These are phyloP conservation scores for Magallana angulata DNA, from an alignment of 1,140 invertebrate species.

Conservation along the genomic window DNA sequence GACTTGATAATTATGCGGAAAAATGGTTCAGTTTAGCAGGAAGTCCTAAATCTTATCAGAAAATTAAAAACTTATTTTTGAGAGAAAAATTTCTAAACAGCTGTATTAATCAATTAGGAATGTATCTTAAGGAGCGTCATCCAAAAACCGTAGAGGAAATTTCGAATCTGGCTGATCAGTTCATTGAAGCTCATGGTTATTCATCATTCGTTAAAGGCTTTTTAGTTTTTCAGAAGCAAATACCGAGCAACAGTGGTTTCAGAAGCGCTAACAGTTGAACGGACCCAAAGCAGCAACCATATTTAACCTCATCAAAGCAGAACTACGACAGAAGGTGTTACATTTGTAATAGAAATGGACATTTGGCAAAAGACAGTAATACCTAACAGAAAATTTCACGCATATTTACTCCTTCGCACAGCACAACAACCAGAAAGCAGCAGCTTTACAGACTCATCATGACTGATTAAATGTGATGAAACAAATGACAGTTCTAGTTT, in stretches of 20 bases:
- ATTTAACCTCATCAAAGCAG: background rate
- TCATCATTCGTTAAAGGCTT: background rate
- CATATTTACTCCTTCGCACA: background rate
- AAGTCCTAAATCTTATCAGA: slow-evolving; percentile 4
- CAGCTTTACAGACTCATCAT: no score
- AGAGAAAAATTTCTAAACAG: background rate
- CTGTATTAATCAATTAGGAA: no score
- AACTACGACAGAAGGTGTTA: slow-evolving; percentile 22
- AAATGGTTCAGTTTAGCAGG: slow-evolving; percentile 36
- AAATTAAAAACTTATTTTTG: slow-evolving; percentile 36
- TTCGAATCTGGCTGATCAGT: slow-evolving; percentile 44
- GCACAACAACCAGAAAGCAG: no score
- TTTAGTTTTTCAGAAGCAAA: background rate
- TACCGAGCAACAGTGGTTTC: background rate
- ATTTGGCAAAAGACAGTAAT: slow-evolving; percentile 27
- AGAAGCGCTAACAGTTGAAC: background rate
- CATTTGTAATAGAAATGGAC: background rate
- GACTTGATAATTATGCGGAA: slow-evolving; percentile 30
- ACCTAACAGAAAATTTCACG: no score
- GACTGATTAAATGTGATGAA: no score
- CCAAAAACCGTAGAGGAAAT: no score
- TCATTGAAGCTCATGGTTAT: slow-evolving; percentile 36
- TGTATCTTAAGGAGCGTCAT: no score
- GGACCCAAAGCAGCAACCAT: background rate
- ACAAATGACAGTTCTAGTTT: no score